A percentile compares a stretch with the other conserved stretches of the same genome.
Evolutionary conservation across 2,888 invertebrate species (phyloP).

Genomic region (Ametastegia equiseti): DNA sequence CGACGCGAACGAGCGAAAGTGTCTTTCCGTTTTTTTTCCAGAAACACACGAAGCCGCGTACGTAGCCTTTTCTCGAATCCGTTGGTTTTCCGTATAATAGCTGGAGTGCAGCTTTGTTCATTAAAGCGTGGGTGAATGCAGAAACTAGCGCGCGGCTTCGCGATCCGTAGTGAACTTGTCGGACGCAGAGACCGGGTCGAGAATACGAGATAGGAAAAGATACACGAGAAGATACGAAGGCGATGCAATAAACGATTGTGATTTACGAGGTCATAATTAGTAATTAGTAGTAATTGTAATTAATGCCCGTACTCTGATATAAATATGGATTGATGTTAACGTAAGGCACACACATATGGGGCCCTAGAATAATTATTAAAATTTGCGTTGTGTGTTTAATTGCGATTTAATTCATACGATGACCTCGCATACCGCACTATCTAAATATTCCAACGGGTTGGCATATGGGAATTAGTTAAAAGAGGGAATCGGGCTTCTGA

Average conservation of each 20-base stretch:
- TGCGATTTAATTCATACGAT: conserved; percentile 20
- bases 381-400: conserved; percentile 20
- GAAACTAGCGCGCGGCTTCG: not conserved
- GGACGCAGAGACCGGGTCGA: not conserved
- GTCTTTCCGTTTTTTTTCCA: conserved; percentile 11
- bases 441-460: not conserved
- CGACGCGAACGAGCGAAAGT: conserved; percentile 19
- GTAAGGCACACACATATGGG: not conserved
- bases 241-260: conserved; percentile 64
- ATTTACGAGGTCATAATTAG: conserved; percentile 66
- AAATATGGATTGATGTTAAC: conserved; percentile 65
- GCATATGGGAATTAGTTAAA: not conserved
- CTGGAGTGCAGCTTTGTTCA: conserved; percentile 5
- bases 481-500: not conserved
- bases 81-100: conserved; percentile 11
- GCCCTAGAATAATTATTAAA: not conserved
- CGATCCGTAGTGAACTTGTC: not conserved
- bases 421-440: not conserved
- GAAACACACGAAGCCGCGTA: not conserved
- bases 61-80: not conserved
- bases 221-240: conserved; percentile 52
- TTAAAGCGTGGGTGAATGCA: conserved; percentile 5
- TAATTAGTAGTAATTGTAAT: conserved; percentile 67
- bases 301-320: conserved; percentile 56
- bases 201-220: conserved; percentile 2